phyloP scores from a whole-genome alignment of 1,140 invertebrate species.

The Andricus grossulariae region DNA sequence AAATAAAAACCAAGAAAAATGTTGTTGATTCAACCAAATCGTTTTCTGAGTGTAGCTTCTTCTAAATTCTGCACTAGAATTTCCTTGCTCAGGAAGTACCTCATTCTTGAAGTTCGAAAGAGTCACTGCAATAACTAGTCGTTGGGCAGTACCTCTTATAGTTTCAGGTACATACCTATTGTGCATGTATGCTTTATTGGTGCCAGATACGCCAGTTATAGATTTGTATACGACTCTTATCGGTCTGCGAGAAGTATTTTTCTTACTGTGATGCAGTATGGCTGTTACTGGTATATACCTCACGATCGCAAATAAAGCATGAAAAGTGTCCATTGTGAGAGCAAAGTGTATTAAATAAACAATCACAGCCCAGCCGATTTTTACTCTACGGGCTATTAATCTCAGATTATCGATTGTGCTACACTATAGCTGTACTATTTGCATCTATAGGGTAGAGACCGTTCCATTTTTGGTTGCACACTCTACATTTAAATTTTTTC shows the following conservation, averaged over 20 bases:
- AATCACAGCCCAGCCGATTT: slow-evolving; percentile 1
- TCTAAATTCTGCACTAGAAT: too few relatives aligned
- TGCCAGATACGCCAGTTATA: slow-evolving; percentile 60
- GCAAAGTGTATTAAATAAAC: slow-evolving; percentile 16
- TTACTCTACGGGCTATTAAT: not conserved
- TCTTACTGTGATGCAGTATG: not conserved
- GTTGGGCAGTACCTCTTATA: slow-evolving; percentile 60
- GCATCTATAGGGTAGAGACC: too few relatives aligned
- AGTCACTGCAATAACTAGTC: slow-evolving; percentile 54
- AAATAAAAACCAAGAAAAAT: too few relatives aligned
- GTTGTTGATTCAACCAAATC: too few relatives aligned
- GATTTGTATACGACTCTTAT: slow-evolving; percentile 64
- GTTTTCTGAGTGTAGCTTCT: too few relatives aligned
- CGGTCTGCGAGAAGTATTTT: slow-evolving; percentile 39
- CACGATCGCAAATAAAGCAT: slow-evolving; percentile 42
- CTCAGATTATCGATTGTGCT: not conserved
- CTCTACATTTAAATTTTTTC: too few relatives aligned
- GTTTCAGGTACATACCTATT: slow-evolving; percentile 52
- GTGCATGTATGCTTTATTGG: slow-evolving; percentile 60
- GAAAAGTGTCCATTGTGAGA: slow-evolving; percentile 44
- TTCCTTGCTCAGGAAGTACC: too few relatives aligned
- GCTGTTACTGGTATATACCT: too few relatives aligned
- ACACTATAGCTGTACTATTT: too few relatives aligned
- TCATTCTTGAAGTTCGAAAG: slow-evolving; percentile 33
- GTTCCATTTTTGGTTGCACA: too few relatives aligned